Evolutionary conservation across 2,113 vertebrate species (phyloP).

Genomic region (Vanacampus margaritifer): DNA sequence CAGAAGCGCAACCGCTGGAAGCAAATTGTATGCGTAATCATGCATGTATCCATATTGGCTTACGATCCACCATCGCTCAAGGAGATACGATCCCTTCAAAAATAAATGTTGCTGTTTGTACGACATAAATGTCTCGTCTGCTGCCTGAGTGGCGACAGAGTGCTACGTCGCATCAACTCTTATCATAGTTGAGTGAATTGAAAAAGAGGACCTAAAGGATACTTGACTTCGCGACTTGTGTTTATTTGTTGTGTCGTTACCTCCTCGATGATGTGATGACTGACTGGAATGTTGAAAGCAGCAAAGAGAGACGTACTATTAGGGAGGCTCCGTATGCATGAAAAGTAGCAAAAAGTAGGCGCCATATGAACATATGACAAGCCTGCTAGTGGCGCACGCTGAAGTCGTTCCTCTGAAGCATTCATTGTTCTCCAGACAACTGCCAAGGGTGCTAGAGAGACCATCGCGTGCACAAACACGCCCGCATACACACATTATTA

Average conservation of each 20-base stretch:
- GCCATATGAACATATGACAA: constrained; percentile 28
- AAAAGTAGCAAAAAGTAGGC: constrained; percentile 19
- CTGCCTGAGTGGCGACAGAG: constrained; percentile 49
- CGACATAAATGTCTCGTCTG: constrained; percentile 54
- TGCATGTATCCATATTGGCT: constrained; percentile 7
- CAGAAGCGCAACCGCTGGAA: background rate
- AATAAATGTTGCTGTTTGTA: constrained; percentile 41
- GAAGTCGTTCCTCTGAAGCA: constrained; percentile 16
- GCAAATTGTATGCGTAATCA: constrained; percentile 4
- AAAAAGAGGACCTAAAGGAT: constrained; percentile 21
- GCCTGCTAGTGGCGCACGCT: constrained; percentile 15
- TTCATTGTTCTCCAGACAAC: constrained; percentile 49
- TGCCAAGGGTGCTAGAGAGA: constrained; percentile 38
- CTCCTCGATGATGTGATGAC: constrained; percentile 22
- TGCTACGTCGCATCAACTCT: constrained; percentile 46
- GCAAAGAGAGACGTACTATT: constrained; percentile 42
- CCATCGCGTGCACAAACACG: constrained; percentile 17
- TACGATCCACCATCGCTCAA: background rate
- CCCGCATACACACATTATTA: constrained; percentile 4
- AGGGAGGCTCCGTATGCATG: background rate
- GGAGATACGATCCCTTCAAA: constrained; percentile 15
- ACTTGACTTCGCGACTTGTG: constrained; percentile 35
- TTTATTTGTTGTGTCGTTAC: constrained; percentile 42
- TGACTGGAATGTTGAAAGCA: constrained; percentile 47
- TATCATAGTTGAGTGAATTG: constrained; percentile 47